Base-by-base conservation (phyloP, 2,113 vertebrate genomes). In the Misgurnus mizolepis region DNA sequence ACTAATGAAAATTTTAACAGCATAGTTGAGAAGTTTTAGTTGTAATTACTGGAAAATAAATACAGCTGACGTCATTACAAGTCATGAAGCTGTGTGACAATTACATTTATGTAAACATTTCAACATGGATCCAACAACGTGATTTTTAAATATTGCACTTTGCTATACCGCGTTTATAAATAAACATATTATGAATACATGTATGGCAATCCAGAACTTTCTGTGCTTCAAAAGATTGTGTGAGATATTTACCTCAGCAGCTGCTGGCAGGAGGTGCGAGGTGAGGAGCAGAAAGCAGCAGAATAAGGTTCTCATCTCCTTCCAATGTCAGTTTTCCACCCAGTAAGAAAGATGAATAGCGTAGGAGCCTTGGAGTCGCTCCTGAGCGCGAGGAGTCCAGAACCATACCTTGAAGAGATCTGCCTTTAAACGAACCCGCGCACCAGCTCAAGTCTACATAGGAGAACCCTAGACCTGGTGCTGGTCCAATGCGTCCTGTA, bases 261-360 rank as follows among this genome's bases (percentile, higher is more conserved):
- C 86, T 87, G 91, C 93, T 86, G 93, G 91, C 91, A 93, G 90
- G 92, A 97, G 94, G 94, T 93, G 96, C 81, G 91, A 87, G 90
- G 94, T 95, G 90, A 95, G 95, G 91, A 95, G 92, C 88, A 97
- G 90, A 87, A 97, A 93, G 91, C 92, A 93, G 88, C 90, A 95
- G 92, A 94, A 92, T 92, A 94, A 89, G 93, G 94, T 94, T 95
- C 92, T 97, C 97, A 97, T 98, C 93, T 96, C 96, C 95, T 89
- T 93, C 93, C 91, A 88, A 90, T 92, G 92, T 90, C 85, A 92
- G 90, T 90, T 86, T 83, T 89, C 91, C 89, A 89, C 86, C 89
- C 86, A 88, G 85, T 83, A 89, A 90, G 92, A 91, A 92, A 93
- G 91, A 89, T 43, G 93, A 88, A 86, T 88, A 88, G 82, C 89